phyloP scores from a whole-genome alignment of 2,888 invertebrate species.

The Thereva unica region DNA sequence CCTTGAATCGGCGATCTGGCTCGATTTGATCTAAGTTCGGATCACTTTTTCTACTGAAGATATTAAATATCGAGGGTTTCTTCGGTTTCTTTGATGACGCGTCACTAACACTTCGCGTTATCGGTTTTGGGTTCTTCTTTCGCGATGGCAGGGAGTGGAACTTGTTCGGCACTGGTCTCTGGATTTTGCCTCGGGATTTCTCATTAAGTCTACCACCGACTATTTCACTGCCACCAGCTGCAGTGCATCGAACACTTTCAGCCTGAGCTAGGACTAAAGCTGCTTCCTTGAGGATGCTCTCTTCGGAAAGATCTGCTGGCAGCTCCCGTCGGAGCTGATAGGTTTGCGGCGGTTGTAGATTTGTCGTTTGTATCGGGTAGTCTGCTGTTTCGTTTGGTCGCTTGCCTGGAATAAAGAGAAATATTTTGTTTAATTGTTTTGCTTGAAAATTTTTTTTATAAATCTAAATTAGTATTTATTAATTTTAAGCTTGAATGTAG shows the following conservation, averaged over 20 bases:
- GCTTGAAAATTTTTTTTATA: not conserved
- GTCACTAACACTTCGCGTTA: conserved; percentile 65
- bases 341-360: conserved; percentile 50
- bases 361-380: conserved; percentile 52
- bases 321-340: conserved; percentile 62
- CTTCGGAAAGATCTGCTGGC: conserved; percentile 70
- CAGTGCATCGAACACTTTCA: conserved; percentile 70
- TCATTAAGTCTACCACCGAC: conserved; percentile 30
- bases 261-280: conserved; percentile 76
- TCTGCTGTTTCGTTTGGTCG: conserved; percentile 53
- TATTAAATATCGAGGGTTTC: conserved; percentile 68
- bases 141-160: conserved; percentile 72
- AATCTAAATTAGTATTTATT: not conserved
- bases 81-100: conserved; percentile 61
- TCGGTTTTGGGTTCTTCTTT: conserved; percentile 61
- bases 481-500: no score
- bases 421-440: not conserved
- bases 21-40: conserved; percentile 58
- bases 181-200: conserved; percentile 37
- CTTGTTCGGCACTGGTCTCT: conserved; percentile 55
- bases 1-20: conserved; percentile 58
- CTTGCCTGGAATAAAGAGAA: conserved; percentile 48
- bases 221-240: conserved; percentile 56
- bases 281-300: conserved; percentile 76
- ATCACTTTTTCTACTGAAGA: conserved; percentile 66